A percentile compares a stretch with the other conserved stretches of the same genome.
phyloP scores from a whole-genome alignment of 2,113 vertebrate genomes.

The Colossoma macropomum region DNA sequence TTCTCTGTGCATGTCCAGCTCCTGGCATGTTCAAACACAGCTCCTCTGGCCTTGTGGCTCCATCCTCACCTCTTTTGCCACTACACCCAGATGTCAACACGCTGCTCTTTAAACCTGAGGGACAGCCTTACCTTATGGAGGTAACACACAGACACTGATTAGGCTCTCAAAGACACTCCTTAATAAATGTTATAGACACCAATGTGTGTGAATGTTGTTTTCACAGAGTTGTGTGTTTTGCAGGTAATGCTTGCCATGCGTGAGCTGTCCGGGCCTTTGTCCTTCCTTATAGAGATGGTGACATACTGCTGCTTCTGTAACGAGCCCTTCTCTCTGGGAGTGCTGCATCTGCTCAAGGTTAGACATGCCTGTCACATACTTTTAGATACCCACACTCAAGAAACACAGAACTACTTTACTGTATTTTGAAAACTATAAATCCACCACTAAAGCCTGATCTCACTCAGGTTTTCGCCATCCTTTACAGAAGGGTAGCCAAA shows the following conservation, averaged over 20 bases:
- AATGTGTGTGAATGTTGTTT: too few species aligned
- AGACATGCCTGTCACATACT: background rate
- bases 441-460: background rate
- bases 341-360: constrained; percentile 95
- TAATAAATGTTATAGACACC: background rate
- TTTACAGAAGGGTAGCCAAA: too few species aligned
- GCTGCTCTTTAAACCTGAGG: constrained; percentile 90
- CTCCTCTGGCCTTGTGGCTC: constrained; percentile 71
- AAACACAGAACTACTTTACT: background rate
- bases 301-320: constrained; percentile 96
- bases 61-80: constrained; percentile 79
- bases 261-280: constrained; percentile 89
- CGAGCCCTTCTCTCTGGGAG: constrained; percentile 90
- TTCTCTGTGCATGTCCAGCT: constrained; percentile 73
- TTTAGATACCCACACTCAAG: background rate
- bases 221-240: background rate
- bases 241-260: constrained; percentile 97
- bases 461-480: background rate
- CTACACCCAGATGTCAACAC: constrained; percentile 90
- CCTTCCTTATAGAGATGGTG: constrained; percentile 92
- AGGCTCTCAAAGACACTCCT: background rate
- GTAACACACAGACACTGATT: constrained; percentile 67
- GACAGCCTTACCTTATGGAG: constrained; percentile 94
- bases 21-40: constrained; percentile 83
- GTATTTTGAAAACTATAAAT: background rate